Conservation (phyloP, 2,888 invertebrate species). For the Pharmacophagus antenor region DNA sequence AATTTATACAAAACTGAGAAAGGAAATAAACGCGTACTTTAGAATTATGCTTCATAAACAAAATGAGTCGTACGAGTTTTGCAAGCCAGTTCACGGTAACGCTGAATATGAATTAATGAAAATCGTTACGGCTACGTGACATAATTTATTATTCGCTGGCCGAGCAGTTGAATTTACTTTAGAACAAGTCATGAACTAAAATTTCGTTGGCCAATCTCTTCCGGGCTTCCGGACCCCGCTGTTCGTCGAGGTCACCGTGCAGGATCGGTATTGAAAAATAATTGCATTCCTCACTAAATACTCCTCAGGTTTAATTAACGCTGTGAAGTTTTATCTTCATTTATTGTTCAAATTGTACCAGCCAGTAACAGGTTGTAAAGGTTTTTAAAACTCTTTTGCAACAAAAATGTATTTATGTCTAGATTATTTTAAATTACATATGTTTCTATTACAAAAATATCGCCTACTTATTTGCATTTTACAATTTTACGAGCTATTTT, state of each 20-base stretch:
- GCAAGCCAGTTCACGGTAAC: not conserved
- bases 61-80: not conserved
- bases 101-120: slow-evolving; percentile 7
- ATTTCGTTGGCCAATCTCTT: slow-evolving; percentile 24
- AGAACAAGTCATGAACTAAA: slow-evolving; percentile 2
- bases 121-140: slow-evolving; percentile 16
- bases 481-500: not conserved
- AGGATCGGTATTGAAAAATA: slow-evolving; percentile 11
- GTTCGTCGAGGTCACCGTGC: slow-evolving; percentile 13
- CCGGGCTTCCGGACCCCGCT: slow-evolving; percentile 18
- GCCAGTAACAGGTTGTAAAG: not conserved
- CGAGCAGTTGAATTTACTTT: slow-evolving; percentile 1
- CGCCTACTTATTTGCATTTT: not conserved
- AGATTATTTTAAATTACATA: not conserved
- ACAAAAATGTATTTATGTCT: not conserved
- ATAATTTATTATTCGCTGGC: not conserved
- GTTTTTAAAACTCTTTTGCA: not conserved
- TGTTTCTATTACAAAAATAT: not conserved
- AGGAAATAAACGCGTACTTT: not conserved
- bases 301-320: not conserved
- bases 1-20: not conserved
- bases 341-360: not conserved
- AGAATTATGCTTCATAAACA: not conserved
- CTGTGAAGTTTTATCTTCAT: not conserved
- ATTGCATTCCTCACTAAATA: slow-evolving; percentile 1